phyloP scores from a whole-genome alignment of 2,113 vertebrate genomes.

The Willisornis vidua region DNA sequence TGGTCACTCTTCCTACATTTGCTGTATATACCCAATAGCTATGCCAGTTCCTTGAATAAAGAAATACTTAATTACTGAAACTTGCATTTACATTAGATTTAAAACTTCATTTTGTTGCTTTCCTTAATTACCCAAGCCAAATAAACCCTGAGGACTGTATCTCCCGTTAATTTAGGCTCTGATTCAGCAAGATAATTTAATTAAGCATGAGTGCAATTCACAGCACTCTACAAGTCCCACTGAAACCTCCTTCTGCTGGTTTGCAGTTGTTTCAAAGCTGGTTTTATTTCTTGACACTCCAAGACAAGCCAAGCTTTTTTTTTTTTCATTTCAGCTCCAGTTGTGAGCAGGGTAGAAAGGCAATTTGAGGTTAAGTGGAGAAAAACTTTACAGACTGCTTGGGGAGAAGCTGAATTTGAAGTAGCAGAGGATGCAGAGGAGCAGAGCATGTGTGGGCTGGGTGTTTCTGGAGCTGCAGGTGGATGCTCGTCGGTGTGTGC shows the following conservation, averaged over 20 bases:
- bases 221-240: conserved; percentile 19
- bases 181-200: conserved; percentile 26
- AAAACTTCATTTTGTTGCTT: not conserved
- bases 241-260: not conserved
- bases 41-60: not conserved
- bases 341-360: not conserved
- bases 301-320: not conserved
- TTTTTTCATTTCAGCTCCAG: not conserved
- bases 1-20: not conserved
- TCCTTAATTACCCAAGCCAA: not conserved
- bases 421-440: not conserved
- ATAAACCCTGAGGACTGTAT: not conserved
- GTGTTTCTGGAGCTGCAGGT: not conserved
- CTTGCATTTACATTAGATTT: not conserved
- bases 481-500: not conserved
- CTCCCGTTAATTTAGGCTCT: not conserved
- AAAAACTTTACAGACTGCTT: not conserved
- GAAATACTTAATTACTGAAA: not conserved
- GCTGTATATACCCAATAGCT: not conserved
- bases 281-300: not conserved
- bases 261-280: not conserved
- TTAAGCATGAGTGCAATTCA: conserved; percentile 1
- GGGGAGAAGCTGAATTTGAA: not conserved
- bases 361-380: conserved; percentile 21
- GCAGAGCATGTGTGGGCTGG: not conserved